A percentile compares a stretch with the other conserved stretches of the same genome.
Conservation (phyloP, 1,140 invertebrate genomes). For the Vanessa atalanta region DNA sequence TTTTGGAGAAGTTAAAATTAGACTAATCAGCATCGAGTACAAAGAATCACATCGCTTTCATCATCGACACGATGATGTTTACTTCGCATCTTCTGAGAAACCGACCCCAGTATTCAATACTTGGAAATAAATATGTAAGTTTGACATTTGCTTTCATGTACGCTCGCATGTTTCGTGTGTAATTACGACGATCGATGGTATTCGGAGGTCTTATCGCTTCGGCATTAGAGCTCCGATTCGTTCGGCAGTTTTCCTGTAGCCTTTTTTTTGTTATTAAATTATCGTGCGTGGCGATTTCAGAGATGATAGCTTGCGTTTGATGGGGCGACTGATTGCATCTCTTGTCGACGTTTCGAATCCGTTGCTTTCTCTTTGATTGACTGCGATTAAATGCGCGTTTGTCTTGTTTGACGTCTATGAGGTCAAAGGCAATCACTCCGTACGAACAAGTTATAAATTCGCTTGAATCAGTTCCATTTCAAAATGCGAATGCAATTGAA, state of each 20-base stretch:
- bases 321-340: constrained; percentile 75
- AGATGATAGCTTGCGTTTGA: constrained; percentile 79
- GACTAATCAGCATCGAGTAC: constrained; percentile 77
- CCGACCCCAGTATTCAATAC: constrained; percentile 75
- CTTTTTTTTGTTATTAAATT: constrained; percentile 77
- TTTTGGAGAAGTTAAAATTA: constrained; percentile 67
- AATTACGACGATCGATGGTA: constrained; percentile 57
- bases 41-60: constrained; percentile 79
- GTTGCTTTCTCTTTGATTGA: constrained; percentile 78
- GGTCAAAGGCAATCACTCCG: constrained; percentile 51
- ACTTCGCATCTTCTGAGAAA: constrained; percentile 72
- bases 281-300: constrained; percentile 79
- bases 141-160: constrained; percentile 81
- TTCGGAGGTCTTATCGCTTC: constrained; percentile 46
- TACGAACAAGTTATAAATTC: constrained; percentile 34
- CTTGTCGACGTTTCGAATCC: constrained; percentile 72
- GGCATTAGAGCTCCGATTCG: constrained; percentile 52
- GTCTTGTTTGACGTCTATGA: constrained; percentile 55
- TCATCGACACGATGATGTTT: constrained; percentile 80
- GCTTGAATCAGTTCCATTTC: constrained; percentile 27
- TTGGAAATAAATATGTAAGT: constrained; percentile 81
- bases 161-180: constrained; percentile 72
- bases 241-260: constrained; percentile 33
- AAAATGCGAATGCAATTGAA: background rate
- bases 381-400: constrained; percentile 66